Evolutionary conservation across 1,140 invertebrate genomes (phyloP), one percentile per base, ranked within the genome.

Genomic region (Camponotus pennsylvanicus): DNA sequence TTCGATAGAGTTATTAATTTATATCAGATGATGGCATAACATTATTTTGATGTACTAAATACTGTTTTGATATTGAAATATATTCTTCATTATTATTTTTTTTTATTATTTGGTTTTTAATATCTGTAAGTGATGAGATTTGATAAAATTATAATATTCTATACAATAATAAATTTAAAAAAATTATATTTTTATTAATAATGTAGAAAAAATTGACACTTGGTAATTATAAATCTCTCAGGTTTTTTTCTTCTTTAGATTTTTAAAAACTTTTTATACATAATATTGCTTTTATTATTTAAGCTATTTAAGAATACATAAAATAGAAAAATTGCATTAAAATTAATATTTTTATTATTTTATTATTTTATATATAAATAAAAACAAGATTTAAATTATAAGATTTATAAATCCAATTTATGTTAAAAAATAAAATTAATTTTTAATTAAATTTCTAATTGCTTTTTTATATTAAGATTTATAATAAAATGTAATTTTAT

Each of bases 41-140:
- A 52, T 27, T 70, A 70, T 71, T 4, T 13, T 15, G 3, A 49
- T 49, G 11, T 4, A 49, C 15, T 49, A 3, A 52, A 70, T 6
- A 49, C 9, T 49, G 49, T 69, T 45, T 32, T 49, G 3, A 45
- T 32, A 69, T 32, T 15, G 40, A 49, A 70, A 7, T 5, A 8
- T 69, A 27, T 27, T 45, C 9, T 69, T 21, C 5, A 69, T 69
- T 69, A 45, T 69, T 49, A 40, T 40, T 45, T 69, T 45, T 52
- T 15, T 15, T 52, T 15, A 52, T 52, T 52, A 52, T 52, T 18
- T 27, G 27, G 1, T 15, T 52, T 49, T 49, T 49, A 0, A 49
- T 49, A 49, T 13, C 9, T 49, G 2, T 49, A 49, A 13, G 3
- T 13, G 11, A 49, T 49, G 27, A 3, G 18, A 67, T 49, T 70